phyloP scores from a whole-genome alignment of 92 coral and sea anemone species.

The Heteractis magnifica region DNA sequence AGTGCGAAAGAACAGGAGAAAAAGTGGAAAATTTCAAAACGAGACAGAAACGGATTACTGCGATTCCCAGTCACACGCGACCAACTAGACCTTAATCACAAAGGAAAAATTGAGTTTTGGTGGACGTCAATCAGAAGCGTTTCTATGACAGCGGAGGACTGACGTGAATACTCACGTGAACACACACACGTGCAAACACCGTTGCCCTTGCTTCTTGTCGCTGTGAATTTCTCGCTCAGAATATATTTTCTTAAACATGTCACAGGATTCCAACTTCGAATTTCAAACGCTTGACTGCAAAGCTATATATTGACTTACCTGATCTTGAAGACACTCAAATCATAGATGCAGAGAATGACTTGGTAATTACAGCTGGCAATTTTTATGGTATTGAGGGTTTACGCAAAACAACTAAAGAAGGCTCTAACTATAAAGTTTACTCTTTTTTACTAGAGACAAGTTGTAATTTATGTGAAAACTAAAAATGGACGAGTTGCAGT shows the following conservation, averaged over 20 bases:
- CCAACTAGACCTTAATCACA: too few relatives aligned
- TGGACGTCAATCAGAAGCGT: too few relatives aligned
- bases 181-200: too few relatives aligned
- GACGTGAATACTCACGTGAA: too few relatives aligned
- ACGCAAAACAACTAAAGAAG: too few relatives aligned
- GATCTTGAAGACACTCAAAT: background rate
- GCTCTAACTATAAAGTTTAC: background rate
- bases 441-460: constrained; percentile 39
- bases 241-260: background rate
- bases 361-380: background rate
- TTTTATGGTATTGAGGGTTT: background rate
- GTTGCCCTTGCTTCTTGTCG: too few relatives aligned
- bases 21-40: constrained; percentile 11
- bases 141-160: too few relatives aligned
- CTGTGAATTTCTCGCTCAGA: too few relatives aligned
- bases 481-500: constrained; percentile 38
- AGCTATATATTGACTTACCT: background rate
- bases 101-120: too few relatives aligned
- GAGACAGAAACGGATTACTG: constrained; percentile 7
- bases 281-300: too few relatives aligned
- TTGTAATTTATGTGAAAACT: constrained; percentile 22
- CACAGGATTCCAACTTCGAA: too few relatives aligned
- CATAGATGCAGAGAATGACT: background rate
- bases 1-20: background rate
- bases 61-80: too few relatives aligned